Base-by-base conservation (phyloP, 1,140 invertebrate species). In the Lepidurus apus region DNA sequence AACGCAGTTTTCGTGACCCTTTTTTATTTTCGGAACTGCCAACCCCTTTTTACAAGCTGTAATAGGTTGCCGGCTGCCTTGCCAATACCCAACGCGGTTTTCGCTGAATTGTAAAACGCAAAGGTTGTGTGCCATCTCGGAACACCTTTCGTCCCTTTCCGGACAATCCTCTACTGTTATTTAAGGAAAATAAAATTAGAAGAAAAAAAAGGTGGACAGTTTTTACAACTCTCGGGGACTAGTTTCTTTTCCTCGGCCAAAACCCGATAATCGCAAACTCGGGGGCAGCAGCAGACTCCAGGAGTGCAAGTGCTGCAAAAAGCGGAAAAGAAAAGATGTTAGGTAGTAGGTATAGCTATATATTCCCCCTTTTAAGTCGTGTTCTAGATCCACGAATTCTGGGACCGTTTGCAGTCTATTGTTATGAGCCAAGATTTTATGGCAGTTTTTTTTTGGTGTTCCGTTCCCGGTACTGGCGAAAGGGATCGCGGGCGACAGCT, bases 11-110 rank as follows among this genome's bases (percentile, higher is more conserved):
- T 65, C 53, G 17, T 65, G 13, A 4, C 53, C 13, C 21, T 65
- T 47, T 65, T 65, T 65, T 65, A 7, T 21, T 47, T 47, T 17
- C 45, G 6, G 21, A 65, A 65, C 53, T 65, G 8, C 13, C 53
- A 65, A 65, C 53, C 53, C 53, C 53, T 65, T 65, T 65, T 65
- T 65, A 65, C 53, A 65, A 65, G 53, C 53, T 21, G 53, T 21
- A 65, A 65, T 13, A 65, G 53, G 53, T 9, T 65, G 53, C 34
- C 34, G 34, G 34, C 2, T 65, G 10, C 53, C 53, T 65, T 65
- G 53, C 53, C 53, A 65, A 65, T 65, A 65, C 17, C 17, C 17
- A 65, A 65, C 53, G 21, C 4, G 34, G 34, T 34, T 34, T 34
- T 65, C 21, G 53, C 53, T 65, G 53, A 65, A 65, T 65, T 65